Conservation (phyloP, 2,113 vertebrate species). For the Xenus cinereus region DNA sequence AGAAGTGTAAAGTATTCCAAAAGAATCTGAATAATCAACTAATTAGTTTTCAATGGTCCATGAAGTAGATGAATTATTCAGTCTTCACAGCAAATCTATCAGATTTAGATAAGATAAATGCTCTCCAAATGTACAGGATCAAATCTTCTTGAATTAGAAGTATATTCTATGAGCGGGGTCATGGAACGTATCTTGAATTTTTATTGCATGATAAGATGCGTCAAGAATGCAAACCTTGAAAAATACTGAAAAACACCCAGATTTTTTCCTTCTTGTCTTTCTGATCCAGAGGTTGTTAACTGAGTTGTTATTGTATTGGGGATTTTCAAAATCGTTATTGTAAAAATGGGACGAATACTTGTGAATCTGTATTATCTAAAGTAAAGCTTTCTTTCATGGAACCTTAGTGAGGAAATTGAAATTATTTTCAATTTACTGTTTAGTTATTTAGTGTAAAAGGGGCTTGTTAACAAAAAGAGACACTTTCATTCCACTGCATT, state of each 20-base stretch:
- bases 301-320: neutral
- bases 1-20: neutral
- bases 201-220: neutral
- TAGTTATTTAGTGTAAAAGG: neutral
- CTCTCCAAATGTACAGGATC: neutral
- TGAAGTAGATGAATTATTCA: conserved; percentile 45
- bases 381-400: neutral
- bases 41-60: neutral
- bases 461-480: neutral
- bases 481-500: neutral
- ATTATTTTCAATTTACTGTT: neutral
- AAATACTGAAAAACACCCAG: fast-evolving
- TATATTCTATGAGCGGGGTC: neutral
- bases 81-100: conserved; percentile 4
- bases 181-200: neutral
- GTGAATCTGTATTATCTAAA: neutral
- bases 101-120: conserved; percentile 38
- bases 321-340: neutral
- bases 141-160: neutral
- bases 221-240: neutral
- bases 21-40: conserved; percentile 39
- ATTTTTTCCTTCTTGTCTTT: neutral
- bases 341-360: neutral
- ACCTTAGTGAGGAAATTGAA: neutral
- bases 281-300: neutral